These are phyloP conservation scores for Liodrosophila aerea DNA, from an alignment of 2,888 invertebrate species.

Conservation along the genomic window DNA sequence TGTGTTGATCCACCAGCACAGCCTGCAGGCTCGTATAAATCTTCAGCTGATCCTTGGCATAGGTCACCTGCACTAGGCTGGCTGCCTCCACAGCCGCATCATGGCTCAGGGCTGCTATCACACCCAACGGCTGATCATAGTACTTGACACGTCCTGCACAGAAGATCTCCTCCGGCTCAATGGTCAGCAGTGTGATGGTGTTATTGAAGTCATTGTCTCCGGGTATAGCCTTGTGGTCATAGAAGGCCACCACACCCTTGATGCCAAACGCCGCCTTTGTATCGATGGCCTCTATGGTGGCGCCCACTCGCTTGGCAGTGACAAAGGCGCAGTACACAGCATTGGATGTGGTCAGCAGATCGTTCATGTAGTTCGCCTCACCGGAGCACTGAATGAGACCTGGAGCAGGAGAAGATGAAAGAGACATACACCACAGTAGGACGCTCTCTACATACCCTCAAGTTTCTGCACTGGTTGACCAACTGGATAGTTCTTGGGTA, in stretches of 20 bases:
- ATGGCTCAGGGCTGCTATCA: conserved; percentile 87
- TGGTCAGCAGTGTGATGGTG: conserved; percentile 81
- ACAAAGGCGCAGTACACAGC: conserved; percentile 85
- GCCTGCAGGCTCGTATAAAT: conserved; percentile 80
- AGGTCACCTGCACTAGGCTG: conserved; percentile 84
- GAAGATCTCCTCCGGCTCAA: conserved; percentile 80
- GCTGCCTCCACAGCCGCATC: conserved; percentile 83
- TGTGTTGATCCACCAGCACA: conserved; percentile 79
- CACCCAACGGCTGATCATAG: conserved; percentile 89
- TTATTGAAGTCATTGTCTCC: conserved; percentile 80
- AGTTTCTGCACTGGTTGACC: conserved; percentile 89
- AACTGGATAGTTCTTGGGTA: conserved; percentile 88
- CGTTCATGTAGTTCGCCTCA: conserved; percentile 90
- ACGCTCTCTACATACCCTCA: conserved; percentile 87
- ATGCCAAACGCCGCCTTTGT: conserved; percentile 84
- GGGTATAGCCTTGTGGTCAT: conserved; percentile 87
- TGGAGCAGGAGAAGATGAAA: not conserved
- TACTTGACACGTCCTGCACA: conserved; percentile 81
- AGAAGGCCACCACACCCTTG: conserved; percentile 85
- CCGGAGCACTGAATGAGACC: conserved; percentile 86
- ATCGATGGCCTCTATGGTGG: conserved; percentile 73
- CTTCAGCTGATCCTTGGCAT: conserved; percentile 75
- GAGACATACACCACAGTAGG: too few species aligned
- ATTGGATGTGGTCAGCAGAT: conserved; percentile 86
- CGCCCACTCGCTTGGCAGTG: conserved; percentile 85